Evolutionary conservation across 2,113 vertebrate species (phyloP).

Genomic region (Elephantulus edwardii): DNA sequence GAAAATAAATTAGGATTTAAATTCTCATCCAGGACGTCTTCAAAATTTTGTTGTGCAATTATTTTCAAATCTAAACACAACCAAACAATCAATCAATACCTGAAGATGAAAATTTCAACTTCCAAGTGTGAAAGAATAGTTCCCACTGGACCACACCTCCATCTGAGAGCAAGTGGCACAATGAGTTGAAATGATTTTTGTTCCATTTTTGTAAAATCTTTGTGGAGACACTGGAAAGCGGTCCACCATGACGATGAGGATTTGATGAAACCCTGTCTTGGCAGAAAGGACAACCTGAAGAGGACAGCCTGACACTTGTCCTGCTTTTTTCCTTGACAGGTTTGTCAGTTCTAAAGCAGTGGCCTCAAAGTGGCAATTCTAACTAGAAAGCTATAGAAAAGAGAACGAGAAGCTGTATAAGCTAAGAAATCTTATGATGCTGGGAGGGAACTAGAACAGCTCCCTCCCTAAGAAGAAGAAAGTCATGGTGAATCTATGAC

Average conservation of each 20-base stretch:
- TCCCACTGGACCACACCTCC: not conserved
- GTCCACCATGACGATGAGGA: not conserved
- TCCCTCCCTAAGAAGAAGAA: not conserved
- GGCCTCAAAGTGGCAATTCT: not conserved
- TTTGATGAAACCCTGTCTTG: not conserved
- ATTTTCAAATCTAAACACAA: constrained; percentile 9
- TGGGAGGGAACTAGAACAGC: not conserved
- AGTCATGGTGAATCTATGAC: not conserved
- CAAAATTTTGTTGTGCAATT: not conserved
- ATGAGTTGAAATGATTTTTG: not conserved
- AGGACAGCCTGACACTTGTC: not conserved
- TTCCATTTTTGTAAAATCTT: not conserved
- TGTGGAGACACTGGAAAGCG: not conserved
- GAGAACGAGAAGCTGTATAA: not conserved
- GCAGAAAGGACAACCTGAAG: not conserved
- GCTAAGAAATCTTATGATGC: not conserved
- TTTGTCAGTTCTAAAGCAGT: not conserved
- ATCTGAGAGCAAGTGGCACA: not conserved
- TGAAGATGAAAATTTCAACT: not conserved
- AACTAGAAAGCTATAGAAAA: not conserved
- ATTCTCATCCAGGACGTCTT: not conserved
- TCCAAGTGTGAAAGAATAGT: not conserved
- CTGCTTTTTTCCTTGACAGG: not conserved
- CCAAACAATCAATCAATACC: not conserved
- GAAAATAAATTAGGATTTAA: not conserved